Evolutionary conservation across 2,113 vertebrate genomes (phyloP).

Genomic region (Elephantulus edwardii): DNA sequence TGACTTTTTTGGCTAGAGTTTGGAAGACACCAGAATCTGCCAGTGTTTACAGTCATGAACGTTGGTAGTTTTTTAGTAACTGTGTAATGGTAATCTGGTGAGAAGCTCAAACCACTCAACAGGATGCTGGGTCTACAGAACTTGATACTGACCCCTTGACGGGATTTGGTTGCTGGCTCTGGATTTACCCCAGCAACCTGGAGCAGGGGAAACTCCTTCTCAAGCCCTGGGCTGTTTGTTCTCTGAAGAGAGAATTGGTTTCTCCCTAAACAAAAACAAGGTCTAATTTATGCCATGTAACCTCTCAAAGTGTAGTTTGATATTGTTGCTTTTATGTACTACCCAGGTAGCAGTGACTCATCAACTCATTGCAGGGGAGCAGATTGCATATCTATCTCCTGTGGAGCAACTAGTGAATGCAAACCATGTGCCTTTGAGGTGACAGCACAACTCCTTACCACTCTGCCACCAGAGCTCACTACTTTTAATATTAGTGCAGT

Average conservation of each 20-base stretch:
- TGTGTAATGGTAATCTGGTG: neutral
- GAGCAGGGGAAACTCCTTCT: neutral
- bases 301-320: neutral
- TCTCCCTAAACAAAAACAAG: slow-evolving; percentile 5
- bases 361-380: no score
- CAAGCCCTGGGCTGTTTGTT: neutral
- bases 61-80: neutral
- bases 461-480: no score
- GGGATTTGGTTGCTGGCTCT: neutral
- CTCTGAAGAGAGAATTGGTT: neutral
- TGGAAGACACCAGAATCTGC: neutral
- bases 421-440: no score
- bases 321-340: no score
- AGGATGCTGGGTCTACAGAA: neutral
- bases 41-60: neutral
- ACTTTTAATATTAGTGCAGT: neutral
- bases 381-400: no score
- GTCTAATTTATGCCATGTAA: neutral
- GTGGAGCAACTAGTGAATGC: no score
- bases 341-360: no score
- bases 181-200: slow-evolving; percentile 11
- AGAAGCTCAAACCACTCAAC: neutral
- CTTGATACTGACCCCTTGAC: neutral
- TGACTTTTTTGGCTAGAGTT: no score
- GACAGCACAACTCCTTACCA: no score